Percentiles rank a stretch among this genome's conserved stretches.
Evolutionary conservation across 2,113 vertebrate species (phyloP).

Genomic region (Sturnira hondurensis): DNA sequence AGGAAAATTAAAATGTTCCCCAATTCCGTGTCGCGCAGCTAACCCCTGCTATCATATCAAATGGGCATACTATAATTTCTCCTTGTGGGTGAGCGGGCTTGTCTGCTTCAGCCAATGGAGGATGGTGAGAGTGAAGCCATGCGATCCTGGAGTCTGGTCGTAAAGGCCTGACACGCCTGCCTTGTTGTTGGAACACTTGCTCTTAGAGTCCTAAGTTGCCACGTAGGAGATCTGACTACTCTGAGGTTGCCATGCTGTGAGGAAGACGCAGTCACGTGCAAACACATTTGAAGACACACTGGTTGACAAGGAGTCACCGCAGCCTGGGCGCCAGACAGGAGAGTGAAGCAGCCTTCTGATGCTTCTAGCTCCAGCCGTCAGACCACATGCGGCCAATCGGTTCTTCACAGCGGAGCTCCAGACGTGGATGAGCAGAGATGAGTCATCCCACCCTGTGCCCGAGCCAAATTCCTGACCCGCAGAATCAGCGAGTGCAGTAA

Average conservation of each 20-base stretch:
- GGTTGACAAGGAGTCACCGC: neutral
- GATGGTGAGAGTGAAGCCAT: no score
- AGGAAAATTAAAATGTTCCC: neutral
- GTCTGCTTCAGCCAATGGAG: neutral
- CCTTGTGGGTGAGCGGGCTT: neutral
- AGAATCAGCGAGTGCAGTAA: neutral
- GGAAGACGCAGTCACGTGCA: neutral
- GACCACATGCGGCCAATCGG: neutral
- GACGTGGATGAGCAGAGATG: neutral
- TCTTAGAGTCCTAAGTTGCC: neutral
- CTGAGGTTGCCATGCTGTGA: neutral
- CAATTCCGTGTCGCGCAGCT: neutral
- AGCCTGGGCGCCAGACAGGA: neutral
- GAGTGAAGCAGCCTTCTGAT: neutral
- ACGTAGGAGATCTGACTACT: neutral
- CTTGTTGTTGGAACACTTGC: neutral
- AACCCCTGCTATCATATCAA: neutral
- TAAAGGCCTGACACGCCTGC: neutral
- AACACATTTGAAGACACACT: neutral
- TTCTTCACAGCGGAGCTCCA: neutral
- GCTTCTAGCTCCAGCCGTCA: neutral
- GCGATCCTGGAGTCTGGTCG: neutral
- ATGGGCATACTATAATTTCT: neutral
- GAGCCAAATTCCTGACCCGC: neutral
- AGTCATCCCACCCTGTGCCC: neutral